phyloP scores from a whole-genome alignment of 2,888 invertebrate genomes.

The Sepioteuthis lessoniana region DNA sequence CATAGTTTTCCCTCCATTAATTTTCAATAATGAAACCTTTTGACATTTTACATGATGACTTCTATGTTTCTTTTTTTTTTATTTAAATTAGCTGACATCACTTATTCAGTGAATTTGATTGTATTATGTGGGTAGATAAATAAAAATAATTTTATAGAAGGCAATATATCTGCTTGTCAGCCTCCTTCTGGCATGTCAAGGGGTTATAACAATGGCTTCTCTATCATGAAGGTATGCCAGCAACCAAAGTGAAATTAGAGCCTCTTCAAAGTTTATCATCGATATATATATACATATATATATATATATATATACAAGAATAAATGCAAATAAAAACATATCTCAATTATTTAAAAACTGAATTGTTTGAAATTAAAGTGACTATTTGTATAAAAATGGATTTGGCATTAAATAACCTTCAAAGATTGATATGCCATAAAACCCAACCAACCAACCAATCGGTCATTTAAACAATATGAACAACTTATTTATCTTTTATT shows the following conservation, averaged over 20 bases:
- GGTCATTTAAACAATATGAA: no score
- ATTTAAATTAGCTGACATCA: neutral
- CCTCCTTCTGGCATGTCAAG: neutral
- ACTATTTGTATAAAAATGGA: no score
- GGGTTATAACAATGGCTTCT: neutral
- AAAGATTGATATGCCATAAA: no score
- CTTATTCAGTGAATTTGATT: neutral
- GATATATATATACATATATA: neutral
- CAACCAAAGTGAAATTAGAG: neutral
- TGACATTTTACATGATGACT: neutral
- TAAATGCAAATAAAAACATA: no score
- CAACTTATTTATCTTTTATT: no score
- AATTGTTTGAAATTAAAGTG: no score
- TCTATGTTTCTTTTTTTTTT: neutral
- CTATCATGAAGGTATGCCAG: neutral
- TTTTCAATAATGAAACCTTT: neutral
- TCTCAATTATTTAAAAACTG: no score
- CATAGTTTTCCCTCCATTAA: neutral
- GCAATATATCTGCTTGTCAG: neutral
- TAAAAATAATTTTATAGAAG: neutral
- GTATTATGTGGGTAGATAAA: neutral
- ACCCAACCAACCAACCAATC: no score
- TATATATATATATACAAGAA: neutral
- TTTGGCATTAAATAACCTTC: no score
- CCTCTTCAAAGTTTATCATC: neutral